Base-by-base conservation (phyloP, 30 jellyfish, hydroid and myxozoan genomes). In the Catostylus mosaicus region DNA sequence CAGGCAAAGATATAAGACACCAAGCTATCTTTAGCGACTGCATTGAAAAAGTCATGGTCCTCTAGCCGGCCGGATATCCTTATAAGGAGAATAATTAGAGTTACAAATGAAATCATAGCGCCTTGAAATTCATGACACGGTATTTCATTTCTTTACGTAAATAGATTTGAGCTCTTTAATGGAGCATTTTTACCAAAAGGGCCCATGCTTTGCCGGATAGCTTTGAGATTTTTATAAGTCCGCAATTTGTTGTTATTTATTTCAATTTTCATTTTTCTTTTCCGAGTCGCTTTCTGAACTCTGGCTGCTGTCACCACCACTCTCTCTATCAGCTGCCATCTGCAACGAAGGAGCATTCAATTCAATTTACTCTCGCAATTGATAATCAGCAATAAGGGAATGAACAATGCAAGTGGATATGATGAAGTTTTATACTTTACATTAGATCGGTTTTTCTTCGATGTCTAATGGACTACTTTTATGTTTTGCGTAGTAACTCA, bases 291-390 rank as follows among this genome's bases (percentile, higher is more conserved):
- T 27, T 9, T 7, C 3, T 27, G 77, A 14, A 37, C 50, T 37
- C 20, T 27, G 6, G 27, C 83, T 78, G 6, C 38, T 46, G 24
- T 79, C 26, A 33, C 89, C 47, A 4, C 81, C 57, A 33, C 90
- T 75, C 74, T 89, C 97, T 22, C 97, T 72, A 43, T 89, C 97
- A 70, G 97, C 94, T 6, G 97, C 97, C 97, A 89, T 89, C 97
- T 89, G 34, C 37, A 37, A 26, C 47, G 46, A 20, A 40, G 50
- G 8, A 70, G 30, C 80, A 67, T 3, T 40, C 54, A 40, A 40
- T 40, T 40, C 14, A 7, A 40, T 40, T 5, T 14, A 40, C 7
- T 40, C n/a, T n/a, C n/a, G n/a, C n/a, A n/a, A n/a, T n/a, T n/a
- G n/a, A n/a, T n/a, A n/a, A n/a, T n/a, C n/a, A n/a, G n/a, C n/a